Conservation (phyloP, 2,113 vertebrate species). For the Anser cygnoides region DNA sequence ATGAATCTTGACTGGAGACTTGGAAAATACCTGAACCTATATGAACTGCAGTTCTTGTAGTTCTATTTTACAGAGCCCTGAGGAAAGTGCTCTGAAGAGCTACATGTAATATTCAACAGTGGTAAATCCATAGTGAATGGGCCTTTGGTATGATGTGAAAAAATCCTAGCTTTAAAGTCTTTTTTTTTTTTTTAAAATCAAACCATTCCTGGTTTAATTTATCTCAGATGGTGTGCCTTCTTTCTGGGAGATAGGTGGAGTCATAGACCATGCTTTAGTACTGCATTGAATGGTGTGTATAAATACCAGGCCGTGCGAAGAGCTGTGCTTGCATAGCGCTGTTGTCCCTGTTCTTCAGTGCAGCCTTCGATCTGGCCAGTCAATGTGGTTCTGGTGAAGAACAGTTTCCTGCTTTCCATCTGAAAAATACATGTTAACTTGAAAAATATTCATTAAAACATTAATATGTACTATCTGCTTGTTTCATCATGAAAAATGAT, state of each 20-base stretch:
- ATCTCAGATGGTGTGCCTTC: neutral
- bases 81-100: neutral
- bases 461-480: neutral
- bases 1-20: neutral
- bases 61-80: neutral
- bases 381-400: neutral
- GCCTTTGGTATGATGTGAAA: neutral
- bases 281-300: neutral
- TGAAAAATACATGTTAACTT: neutral
- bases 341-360: neutral
- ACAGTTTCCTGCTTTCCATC: neutral
- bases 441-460: neutral
- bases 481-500: neutral
- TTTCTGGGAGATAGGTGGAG: fast-evolving
- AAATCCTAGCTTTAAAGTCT: neutral
- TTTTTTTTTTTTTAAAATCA: neutral
- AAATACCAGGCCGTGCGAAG: neutral
- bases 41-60: neutral
- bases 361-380: neutral
- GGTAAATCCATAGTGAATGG: neutral
- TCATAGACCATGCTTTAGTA: neutral
- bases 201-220: neutral
- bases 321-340: neutral
- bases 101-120: neutral
- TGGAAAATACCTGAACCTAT: neutral